Evolutionary conservation across 1,140 invertebrate species (phyloP).

Genomic region (Caerostris darwini): DNA sequence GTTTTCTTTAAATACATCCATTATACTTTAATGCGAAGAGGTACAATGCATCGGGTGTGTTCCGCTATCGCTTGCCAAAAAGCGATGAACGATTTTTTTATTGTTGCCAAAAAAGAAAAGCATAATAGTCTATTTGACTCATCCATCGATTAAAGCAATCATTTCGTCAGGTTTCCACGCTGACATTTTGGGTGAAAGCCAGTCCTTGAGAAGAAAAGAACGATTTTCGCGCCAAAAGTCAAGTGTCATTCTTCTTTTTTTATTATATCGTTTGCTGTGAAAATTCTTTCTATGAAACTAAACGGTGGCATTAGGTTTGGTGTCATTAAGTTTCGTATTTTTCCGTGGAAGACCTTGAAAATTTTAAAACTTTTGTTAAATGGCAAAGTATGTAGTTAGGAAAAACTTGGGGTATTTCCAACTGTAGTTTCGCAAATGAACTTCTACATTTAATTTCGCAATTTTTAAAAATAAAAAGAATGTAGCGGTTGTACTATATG

Average conservation of each 20-base stretch:
- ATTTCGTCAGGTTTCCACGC: neutral
- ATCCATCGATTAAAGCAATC: neutral
- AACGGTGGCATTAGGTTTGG: too few species aligned
- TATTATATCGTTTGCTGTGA: too few species aligned
- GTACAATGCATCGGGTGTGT: neutral
- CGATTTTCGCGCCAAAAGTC: neutral
- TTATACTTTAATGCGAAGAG: neutral
- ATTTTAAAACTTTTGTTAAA: neutral
- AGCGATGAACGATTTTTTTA: neutral
- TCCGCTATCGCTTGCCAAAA: neutral
- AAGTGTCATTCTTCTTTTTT: neutral
- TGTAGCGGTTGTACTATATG: too few species aligned
- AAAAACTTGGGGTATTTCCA: neutral
- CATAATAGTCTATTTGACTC: neutral
- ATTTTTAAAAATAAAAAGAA: too few species aligned
- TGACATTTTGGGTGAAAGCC: slow-evolving; percentile 8
- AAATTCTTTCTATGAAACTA: neutral
- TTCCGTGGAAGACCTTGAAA: neutral
- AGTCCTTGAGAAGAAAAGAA: neutral
- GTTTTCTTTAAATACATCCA: neutral
- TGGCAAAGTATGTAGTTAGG: neutral
- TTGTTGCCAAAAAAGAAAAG: neutral
- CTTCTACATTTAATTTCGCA: too few species aligned
- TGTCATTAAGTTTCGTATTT: neutral
- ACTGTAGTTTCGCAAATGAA: neutral